phyloP scores from a whole-genome alignment of 2,888 invertebrate species.

The Hetaerina titia region DNA sequence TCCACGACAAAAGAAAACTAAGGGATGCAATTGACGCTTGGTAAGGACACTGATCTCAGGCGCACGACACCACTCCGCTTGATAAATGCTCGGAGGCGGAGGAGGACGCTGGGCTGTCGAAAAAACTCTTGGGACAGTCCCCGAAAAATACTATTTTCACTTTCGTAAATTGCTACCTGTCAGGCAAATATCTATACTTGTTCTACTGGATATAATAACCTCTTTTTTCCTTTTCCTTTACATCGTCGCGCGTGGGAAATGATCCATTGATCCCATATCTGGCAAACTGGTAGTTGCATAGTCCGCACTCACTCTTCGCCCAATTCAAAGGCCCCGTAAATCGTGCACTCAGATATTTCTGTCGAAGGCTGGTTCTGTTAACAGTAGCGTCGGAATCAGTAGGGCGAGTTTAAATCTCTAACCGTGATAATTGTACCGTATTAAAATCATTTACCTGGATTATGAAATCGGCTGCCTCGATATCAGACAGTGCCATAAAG shows the following conservation, averaged over 20 bases:
- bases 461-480: too few relatives aligned
- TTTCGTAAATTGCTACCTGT: background rate
- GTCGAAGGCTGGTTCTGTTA: too few relatives aligned
- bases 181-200: background rate
- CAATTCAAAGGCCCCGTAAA: too few relatives aligned
- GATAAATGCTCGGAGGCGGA: background rate
- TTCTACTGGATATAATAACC: background rate
- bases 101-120: background rate
- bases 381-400: too few relatives aligned
- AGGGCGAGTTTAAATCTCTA: too few relatives aligned
- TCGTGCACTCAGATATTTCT: too few relatives aligned
- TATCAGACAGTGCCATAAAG: too few relatives aligned
- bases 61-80: background rate
- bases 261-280: background rate
- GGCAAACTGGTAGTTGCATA: background rate
- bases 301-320: too few relatives aligned
- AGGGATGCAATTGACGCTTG: constrained; percentile 5
- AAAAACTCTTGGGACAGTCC: background rate
- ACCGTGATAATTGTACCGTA: too few relatives aligned
- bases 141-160: constrained; percentile 2
- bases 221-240: background rate
- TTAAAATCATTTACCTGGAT: too few relatives aligned
- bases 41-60: background rate
- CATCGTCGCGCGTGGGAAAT: background rate
- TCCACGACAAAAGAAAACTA: background rate